A percentile compares a stretch with the other conserved stretches of the same genome.
These are phyloP conservation scores for Syritta pipiens DNA, from an alignment of 2,888 invertebrate species.

Conservation along the genomic window DNA sequence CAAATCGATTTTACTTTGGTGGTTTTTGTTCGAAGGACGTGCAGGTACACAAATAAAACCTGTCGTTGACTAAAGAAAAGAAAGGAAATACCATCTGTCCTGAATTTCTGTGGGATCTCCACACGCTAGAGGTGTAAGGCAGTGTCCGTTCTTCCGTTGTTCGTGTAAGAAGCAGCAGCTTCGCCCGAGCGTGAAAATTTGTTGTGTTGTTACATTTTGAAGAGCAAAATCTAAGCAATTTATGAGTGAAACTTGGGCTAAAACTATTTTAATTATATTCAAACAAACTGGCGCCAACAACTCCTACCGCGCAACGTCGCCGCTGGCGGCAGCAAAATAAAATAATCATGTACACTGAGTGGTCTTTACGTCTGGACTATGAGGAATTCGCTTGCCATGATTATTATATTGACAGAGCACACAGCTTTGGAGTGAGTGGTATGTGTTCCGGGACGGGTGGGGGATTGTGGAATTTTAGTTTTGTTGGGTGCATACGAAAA, in stretches of 20 bases:
- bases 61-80: no score
- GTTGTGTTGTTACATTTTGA: neutral
- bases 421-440: constrained; percentile 27
- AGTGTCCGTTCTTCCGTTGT: no score
- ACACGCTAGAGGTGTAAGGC: constrained; percentile 1
- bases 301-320: constrained; percentile 16
- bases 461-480: constrained; percentile 10
- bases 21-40: no score
- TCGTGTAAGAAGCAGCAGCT: no score
- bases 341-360: constrained; percentile 49
- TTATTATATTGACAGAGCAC: constrained; percentile 35
- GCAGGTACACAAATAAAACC: constrained; percentile 33
- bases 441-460: constrained; percentile 1
- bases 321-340: constrained; percentile 14
- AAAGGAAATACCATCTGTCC: constrained; percentile 42
- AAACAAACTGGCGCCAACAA: constrained; percentile 53
- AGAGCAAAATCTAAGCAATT: constrained; percentile 23
- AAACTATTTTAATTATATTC: constrained; percentile 36
- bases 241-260: constrained; percentile 31
- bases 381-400: constrained; percentile 35
- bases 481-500: no score
- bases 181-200: constrained; percentile 12
- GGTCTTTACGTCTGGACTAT: constrained; percentile 35
- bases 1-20: no score
- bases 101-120: neutral